Evolutionary conservation across 1,140 invertebrate species (phyloP).

Genomic region (Ladona fulva): DNA sequence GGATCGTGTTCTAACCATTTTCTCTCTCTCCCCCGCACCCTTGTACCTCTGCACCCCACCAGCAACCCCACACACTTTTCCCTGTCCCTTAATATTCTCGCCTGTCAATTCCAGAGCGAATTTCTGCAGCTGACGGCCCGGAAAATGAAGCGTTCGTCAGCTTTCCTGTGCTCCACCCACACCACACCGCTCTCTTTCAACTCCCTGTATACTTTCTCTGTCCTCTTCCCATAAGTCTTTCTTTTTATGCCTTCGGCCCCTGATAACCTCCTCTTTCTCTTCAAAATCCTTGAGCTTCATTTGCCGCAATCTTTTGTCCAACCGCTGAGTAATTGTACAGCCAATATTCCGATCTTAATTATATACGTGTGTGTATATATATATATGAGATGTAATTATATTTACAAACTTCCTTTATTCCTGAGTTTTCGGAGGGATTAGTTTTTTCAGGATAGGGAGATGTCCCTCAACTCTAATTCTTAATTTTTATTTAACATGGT

Average conservation of each 20-base stretch:
- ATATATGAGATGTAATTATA: no score
- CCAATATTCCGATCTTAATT: no score
- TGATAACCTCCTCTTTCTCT: neutral
- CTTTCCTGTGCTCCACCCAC: neutral
- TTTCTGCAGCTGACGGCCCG: constrained; percentile 19
- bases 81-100: constrained; percentile 17
- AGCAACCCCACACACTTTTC: constrained; percentile 20
- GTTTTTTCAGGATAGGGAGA: no score
- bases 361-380: no score
- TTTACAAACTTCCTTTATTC: no score
- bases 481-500: no score
- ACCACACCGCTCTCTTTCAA: neutral
- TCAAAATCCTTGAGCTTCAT: no score
- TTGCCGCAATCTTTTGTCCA: no score
- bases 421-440: no score
- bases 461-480: no score
- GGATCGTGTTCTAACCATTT: no score
- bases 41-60: constrained; percentile 31
- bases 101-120: constrained; percentile 18
- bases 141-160: constrained; percentile 19
- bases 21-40: constrained; percentile 12
- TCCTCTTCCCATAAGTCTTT: neutral
- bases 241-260: neutral
- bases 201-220: neutral
- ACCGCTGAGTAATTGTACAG: no score